Percentiles rank a stretch among this genome's conserved stretches.
Evolutionary conservation across 1,140 invertebrate species (phyloP).

Genomic region (Megalonaias nervosa): DNA sequence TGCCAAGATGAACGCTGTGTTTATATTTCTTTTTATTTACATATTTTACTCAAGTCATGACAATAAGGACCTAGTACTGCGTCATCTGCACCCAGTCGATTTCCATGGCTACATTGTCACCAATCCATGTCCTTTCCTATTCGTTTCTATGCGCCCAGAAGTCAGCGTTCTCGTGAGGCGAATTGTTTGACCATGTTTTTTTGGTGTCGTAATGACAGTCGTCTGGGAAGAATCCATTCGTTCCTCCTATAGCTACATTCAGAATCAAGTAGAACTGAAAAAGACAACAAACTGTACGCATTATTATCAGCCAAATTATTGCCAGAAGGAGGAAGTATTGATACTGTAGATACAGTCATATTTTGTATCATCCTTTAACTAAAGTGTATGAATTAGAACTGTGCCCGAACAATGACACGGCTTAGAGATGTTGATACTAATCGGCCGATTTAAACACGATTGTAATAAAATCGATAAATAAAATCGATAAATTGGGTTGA

Average conservation of each 20-base stretch:
- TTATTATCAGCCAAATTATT: too few relatives aligned
- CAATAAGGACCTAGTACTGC: constrained; percentile 14
- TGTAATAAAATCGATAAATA: too few relatives aligned
- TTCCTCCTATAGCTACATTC: constrained; percentile 82
- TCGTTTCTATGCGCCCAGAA: constrained; percentile 76
- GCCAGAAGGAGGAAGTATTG: too few relatives aligned
- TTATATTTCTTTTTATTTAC: background rate
- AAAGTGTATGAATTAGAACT: too few relatives aligned
- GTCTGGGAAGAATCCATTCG: constrained; percentile 78
- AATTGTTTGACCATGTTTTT: constrained; percentile 82
- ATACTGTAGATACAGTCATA: too few relatives aligned
- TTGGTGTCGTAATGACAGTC: constrained; percentile 42
- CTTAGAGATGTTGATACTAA: too few relatives aligned
- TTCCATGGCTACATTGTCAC: constrained; percentile 72
- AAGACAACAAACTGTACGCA: too few relatives aligned
- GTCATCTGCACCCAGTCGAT: constrained; percentile 72
- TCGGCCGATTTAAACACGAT: too few relatives aligned
- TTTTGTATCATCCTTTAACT: too few relatives aligned
- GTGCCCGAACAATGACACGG: too few relatives aligned
- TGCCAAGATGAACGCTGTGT: too few relatives aligned
- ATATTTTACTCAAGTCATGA: background rate
- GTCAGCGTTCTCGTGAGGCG: constrained; percentile 65
- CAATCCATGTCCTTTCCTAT: constrained; percentile 78
- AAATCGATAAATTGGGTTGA: too few relatives aligned
- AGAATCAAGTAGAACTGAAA: constrained; percentile 79